Base-by-base conservation (phyloP, 2,113 vertebrate species). In the Ceyx margarethae region DNA sequence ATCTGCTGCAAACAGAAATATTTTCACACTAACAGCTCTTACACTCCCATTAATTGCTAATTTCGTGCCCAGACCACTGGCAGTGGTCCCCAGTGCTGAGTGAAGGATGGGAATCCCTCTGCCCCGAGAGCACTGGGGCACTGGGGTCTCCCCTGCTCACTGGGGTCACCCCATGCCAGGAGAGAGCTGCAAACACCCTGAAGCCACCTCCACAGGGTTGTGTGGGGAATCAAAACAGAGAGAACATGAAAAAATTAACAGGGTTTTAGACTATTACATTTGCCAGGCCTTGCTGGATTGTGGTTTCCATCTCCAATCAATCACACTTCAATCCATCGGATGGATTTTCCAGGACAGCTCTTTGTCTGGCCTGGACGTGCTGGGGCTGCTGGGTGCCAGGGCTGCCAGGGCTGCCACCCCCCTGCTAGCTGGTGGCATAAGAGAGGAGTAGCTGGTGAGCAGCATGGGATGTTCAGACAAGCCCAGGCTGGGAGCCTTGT, bases 181-280 rank as follows among this genome's bases (percentile, higher is more conserved):
- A 77, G 28, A 77, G 33, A 62, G 86, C 10, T 17, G 40, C 14
- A 33, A 76, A 79, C 31, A 54, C 56, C 53, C 46, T 0, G 0
- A 21, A 86, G 86, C 92, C 94, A 81, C 45, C 62, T 58, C 46
- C 12, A 16, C n/a, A 15, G 80, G 43, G 43, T 37, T 37, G 43
- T 10, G 10, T 10, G 4, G 3, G 7, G 7, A 25, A 64, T 64
- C 71, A 69, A 66, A 75, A 18, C 42, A 68, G 81, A 87, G 81
- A 68, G 80, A 87, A 82, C 84, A 92, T 93, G 91, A 93, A 95
- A 95, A 95, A 95, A 93, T 94, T 89, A 95, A 87, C 93, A 76
- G 71, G 43, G 71, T 90, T 90, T 95, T 85, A 93, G 92, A 91
- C 71, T 66, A 91, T 94, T 95, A 84, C 83, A 66, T 95, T 95